These are phyloP conservation scores for Eolophus roseicapilla DNA, from an alignment of 2,113 vertebrate species.

Conservation along the genomic window DNA sequence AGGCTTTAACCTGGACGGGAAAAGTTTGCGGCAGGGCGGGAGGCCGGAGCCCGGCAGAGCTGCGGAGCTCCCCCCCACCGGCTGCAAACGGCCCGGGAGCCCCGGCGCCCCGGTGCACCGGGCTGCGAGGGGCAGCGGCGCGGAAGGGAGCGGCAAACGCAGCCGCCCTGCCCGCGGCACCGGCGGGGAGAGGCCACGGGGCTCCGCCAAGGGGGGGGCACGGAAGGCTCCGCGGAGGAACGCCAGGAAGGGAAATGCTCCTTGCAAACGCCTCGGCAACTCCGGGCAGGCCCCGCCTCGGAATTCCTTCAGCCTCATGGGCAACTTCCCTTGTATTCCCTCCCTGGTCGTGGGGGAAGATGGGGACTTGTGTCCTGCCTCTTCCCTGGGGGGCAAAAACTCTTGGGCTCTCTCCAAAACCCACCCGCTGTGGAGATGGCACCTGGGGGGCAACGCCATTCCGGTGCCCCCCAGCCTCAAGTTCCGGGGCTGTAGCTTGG, in stretches of 20 bases:
- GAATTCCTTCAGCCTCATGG: slow-evolving; percentile 78
- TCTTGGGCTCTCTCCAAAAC: slow-evolving; percentile 65
- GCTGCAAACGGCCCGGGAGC: neutral
- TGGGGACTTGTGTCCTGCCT: slow-evolving; percentile 79
- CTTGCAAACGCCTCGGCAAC: slow-evolving; percentile 33
- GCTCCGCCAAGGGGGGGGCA: neutral
- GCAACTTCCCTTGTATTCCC: slow-evolving; percentile 78
- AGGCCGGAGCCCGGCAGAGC: neutral
- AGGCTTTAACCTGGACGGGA: slow-evolving; percentile 75
- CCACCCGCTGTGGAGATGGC: slow-evolving; percentile 81
- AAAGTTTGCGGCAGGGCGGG: slow-evolving; percentile 56
- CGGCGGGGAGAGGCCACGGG: slow-evolving; percentile 9
- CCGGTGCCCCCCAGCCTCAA: slow-evolving; percentile 79
- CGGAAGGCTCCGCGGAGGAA: neutral
- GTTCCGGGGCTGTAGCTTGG: slow-evolving; percentile 71
- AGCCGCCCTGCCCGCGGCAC: slow-evolving; percentile 5
- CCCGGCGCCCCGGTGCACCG: slow-evolving; percentile 13
- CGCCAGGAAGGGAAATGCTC: neutral
- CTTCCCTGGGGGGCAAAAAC: slow-evolving; percentile 72
- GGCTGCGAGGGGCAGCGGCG: slow-evolving; percentile 44
- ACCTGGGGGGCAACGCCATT: slow-evolving; percentile 77
- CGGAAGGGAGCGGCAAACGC: slow-evolving; percentile 49
- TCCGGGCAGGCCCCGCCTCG: slow-evolving; percentile 31
- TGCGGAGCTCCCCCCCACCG: neutral
- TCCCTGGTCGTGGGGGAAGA: slow-evolving; percentile 80